Evolutionary conservation across 1,140 invertebrate genomes (phyloP), one percentile per base, ranked within the genome.

Genomic region (Ostrea denselamellosa): DNA sequence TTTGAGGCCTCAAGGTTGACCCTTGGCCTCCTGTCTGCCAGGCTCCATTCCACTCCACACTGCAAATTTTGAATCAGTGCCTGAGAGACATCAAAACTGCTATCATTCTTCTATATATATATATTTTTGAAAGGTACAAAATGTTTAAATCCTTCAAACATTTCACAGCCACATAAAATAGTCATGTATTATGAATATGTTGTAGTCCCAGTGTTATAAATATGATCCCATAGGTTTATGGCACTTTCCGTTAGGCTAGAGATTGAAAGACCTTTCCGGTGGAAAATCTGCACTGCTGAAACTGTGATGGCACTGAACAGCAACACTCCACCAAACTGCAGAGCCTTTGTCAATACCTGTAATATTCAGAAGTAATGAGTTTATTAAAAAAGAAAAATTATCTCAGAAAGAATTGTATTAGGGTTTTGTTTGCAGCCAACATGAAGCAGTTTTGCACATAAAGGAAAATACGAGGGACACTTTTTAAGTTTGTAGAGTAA

Each of bases 271-370:
- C 68, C 68, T 28, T 17, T 77, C 12, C 28, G 68, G 68, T 77
- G 12, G 25, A 25, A 28, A 25, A 77, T 77, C 10, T 28, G 22
- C 25, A 77, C 9, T 9, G 8, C 68, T 28, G 68, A 77, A 14
- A 77, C 22, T 77, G 68, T 25, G 14, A 25, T 14, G 9, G 28
- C 22, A 53, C 82, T 53, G 62, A 84, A 9, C 44, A 87, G 12
- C 8, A 84, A 44, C 14, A 85, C 22, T 28, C n/a, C 83, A 54
- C 81, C 86, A 83, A 62, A 2, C 12, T 83, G 44, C 22, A 87
- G 58, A 68, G 51, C n/a, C 19, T 8, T 25, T n/a, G 25, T 86
- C 56, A 86, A 51, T 4, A 86, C 19, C 85, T 86, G 44, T 8
- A 52, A 86, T 22, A 85, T 58, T 17, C 2, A 14, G 34, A 44